Evolutionary conservation across 2,797 vertebrate species (phyloP).

Genomic region (Muscicapa striata): DNA sequence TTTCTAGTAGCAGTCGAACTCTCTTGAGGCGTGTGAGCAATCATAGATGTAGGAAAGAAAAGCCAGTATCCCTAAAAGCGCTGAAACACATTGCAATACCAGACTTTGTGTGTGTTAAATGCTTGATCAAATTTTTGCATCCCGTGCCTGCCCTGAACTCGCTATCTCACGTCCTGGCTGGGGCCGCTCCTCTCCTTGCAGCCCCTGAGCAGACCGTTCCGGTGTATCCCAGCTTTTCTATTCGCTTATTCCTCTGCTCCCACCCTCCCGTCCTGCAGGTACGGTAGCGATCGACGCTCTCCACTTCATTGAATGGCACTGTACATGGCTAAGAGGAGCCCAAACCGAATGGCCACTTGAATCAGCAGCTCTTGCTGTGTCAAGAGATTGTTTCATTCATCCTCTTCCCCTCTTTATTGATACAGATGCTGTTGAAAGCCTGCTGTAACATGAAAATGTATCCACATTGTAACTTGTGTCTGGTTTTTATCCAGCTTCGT

Average conservation of each 20-base stretch:
- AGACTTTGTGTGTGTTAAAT: background rate
- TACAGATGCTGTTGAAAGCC: background rate
- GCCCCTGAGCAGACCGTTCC: background rate
- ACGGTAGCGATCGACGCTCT: fast-evolving
- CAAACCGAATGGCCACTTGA: background rate
- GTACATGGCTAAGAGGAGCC: background rate
- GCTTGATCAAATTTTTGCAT: background rate
- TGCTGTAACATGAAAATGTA: fast-evolving
- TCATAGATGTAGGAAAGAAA: background rate
- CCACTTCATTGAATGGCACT: fast-evolving
- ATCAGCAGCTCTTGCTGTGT: background rate
- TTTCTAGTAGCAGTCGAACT: background rate
- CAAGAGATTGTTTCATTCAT: background rate
- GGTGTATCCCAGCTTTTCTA: background rate
- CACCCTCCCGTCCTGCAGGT: background rate
- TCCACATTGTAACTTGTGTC: background rate
- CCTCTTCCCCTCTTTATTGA: background rate
- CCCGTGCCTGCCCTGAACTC: background rate
- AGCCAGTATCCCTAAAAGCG: background rate
- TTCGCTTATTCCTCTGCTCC: background rate
- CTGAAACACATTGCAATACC: background rate
- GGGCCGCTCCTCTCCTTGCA: background rate
- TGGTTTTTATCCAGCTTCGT: background rate
- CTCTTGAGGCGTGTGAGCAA: background rate
- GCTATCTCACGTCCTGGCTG: fast-evolving